phyloP scores from a whole-genome alignment of 2,888 invertebrate species.

The Drosophila mulleri region DNA sequence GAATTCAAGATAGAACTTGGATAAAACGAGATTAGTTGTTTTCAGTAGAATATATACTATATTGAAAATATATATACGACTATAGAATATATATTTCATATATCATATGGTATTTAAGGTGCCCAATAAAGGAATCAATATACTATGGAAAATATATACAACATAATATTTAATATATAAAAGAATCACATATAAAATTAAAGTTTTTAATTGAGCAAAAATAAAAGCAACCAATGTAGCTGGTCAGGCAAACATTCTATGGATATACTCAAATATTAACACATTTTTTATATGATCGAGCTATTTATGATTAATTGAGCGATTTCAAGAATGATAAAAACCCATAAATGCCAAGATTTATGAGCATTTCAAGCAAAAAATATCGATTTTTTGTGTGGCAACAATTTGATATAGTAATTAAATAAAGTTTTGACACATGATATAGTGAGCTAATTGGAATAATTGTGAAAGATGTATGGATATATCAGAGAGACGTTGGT shows the following conservation, averaged over 20 bases:
- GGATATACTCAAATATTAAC: neutral
- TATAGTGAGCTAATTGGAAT: neutral
- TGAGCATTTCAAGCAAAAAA: neutral
- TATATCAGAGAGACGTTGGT: no score
- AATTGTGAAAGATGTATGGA: neutral
- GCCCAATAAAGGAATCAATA: no score
- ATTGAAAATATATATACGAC: no score
- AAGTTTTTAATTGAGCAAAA: neutral
- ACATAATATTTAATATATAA: no score
- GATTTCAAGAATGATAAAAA: neutral
- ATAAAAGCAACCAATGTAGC: neutral
- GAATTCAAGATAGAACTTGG: neutral
- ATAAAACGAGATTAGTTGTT: no score
- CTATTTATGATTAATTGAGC: slow-evolving; percentile 3
- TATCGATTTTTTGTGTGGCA: neutral
- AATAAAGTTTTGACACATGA: neutral
- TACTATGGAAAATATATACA: no score
- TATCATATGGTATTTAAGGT: no score
- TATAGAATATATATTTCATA: no score
- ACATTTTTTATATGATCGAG: neutral
- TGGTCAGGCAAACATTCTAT: neutral
- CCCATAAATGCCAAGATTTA: slow-evolving; percentile 7
- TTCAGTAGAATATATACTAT: no score
- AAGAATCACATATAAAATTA: no score
- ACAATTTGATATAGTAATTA: neutral